Percentiles rank a stretch among this genome's conserved stretches.
Conservation (phyloP, 2,888 invertebrate genomes). For the Drosophila paranaensis region DNA sequence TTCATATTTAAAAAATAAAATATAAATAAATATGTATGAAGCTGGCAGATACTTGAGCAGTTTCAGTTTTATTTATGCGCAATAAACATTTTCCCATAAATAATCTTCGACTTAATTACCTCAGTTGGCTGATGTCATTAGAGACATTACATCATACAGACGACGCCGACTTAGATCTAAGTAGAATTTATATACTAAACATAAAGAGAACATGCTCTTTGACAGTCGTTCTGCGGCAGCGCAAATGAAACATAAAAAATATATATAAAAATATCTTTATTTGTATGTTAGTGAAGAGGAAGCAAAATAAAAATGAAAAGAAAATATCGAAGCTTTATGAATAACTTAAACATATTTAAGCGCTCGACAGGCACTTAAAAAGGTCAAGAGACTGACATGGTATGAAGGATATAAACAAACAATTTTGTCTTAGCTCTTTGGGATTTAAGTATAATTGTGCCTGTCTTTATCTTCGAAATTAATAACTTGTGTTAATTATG, state of each 20-base stretch:
- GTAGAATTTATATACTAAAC: neutral
- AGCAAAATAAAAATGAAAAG: neutral
- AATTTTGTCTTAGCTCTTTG: neutral
- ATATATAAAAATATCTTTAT: neutral
- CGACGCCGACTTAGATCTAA: neutral
- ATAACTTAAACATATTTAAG: conserved; percentile 29
- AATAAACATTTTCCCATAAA: neutral
- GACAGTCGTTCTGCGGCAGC: conserved; percentile 1
- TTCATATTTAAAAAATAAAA: neutral
- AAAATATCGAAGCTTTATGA: conserved; percentile 12
- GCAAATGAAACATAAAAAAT: conserved; percentile 2
- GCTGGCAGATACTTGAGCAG: neutral
- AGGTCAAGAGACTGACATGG: neutral
- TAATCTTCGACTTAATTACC: neutral
- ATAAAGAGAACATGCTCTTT: conserved; percentile 5
- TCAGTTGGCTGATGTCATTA: neutral
- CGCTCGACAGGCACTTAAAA: conserved; percentile 15
- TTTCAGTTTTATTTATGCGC: neutral
- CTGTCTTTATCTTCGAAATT: neutral
- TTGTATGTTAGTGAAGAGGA: neutral
- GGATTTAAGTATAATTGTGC: neutral
- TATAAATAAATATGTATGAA: neutral
- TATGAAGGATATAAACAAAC: neutral
- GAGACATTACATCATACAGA: neutral
- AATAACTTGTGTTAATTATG: neutral